Conservation (phyloP, 2,888 invertebrate species). For the Chamaedrilus cognettii region DNA sequence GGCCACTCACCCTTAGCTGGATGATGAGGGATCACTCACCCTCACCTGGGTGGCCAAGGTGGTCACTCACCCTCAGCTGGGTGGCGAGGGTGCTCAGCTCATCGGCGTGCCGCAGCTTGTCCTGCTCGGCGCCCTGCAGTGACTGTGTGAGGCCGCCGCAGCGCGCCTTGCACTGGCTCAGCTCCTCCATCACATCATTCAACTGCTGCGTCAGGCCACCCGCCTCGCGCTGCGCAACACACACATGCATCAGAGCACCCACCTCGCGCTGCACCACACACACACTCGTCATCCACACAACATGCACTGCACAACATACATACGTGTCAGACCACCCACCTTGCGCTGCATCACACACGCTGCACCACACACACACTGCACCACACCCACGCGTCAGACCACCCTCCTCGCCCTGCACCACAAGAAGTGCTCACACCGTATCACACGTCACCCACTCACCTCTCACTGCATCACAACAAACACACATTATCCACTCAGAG, state of each 20-base stretch:
- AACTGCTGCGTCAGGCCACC: slow-evolving; percentile 49
- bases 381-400: slow-evolving; percentile 44
- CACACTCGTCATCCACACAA: too few species aligned
- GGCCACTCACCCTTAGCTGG: too few species aligned
- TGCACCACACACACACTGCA: too few species aligned
- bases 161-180: slow-evolving; percentile 40
- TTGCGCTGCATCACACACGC: slow-evolving; percentile 38
- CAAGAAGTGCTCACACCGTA: too few species aligned
- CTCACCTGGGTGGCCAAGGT: background rate
- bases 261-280: slow-evolving; percentile 36
- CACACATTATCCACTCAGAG: too few species aligned
- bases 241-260: slow-evolving; percentile 43
- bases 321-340: slow-evolving; percentile 42
- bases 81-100: background rate
- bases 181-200: slow-evolving; percentile 62
- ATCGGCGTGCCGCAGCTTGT: background rate
- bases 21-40: too few species aligned
- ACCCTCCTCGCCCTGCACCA: slow-evolving; percentile 39
- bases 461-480: too few species aligned
- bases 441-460: too few species aligned
- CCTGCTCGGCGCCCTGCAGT: slow-evolving; percentile 5
- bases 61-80: slow-evolving; percentile 2
- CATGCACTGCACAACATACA: too few species aligned
- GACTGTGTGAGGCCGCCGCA: slow-evolving; percentile 7
- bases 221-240: slow-evolving; percentile 35